phyloP scores from a whole-genome alignment of 2,113 vertebrate genomes.

The Hyperoodon ampullatus region DNA sequence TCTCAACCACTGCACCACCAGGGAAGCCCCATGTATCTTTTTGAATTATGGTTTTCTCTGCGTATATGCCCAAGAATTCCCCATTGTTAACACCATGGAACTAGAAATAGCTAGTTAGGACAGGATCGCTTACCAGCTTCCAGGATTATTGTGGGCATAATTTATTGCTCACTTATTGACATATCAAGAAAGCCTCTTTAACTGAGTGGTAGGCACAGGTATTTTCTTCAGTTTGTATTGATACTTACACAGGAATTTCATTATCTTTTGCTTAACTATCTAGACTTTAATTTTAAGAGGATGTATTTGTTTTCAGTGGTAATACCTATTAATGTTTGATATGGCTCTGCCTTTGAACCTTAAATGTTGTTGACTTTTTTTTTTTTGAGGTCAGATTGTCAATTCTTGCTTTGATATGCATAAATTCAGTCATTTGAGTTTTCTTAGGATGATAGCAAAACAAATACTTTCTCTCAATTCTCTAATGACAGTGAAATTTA shows the following conservation, averaged over 20 bases:
- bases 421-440: neutral
- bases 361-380: neutral
- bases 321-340: neutral
- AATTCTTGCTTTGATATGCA: neutral
- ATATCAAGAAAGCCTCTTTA: neutral
- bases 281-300: conserved; percentile 7
- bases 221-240: neutral
- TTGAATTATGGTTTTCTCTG: too few species aligned
- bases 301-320: neutral
- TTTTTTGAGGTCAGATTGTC: neutral
- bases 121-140: neutral
- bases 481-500: neutral
- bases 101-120: neutral
- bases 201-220: neutral
- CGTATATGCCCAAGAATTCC: neutral
- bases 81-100: neutral
- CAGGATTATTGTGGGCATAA: neutral
- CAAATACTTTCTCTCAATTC: neutral
- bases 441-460: conserved; percentile 14
- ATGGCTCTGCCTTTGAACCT: conserved; percentile 2
- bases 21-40: too few species aligned
- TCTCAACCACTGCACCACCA: too few species aligned
- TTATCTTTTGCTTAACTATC: neutral
- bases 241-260: neutral
- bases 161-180: neutral